Conservation (phyloP, 2,888 invertebrate species). For the Isoperla grammatica region DNA sequence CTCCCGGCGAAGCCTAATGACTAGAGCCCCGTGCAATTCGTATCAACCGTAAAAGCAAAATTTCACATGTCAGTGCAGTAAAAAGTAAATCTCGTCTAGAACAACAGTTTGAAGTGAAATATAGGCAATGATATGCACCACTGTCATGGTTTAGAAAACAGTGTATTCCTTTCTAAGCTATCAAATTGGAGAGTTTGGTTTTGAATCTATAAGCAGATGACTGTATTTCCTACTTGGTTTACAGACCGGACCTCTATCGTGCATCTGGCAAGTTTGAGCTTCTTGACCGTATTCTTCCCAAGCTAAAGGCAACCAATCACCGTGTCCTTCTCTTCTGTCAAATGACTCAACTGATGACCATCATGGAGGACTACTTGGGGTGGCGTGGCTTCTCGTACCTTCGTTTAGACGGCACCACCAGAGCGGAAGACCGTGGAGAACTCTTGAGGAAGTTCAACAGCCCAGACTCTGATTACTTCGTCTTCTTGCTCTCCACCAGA, state of each 20-base stretch:
- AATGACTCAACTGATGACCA: slow-evolving; percentile 60
- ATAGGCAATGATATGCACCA: too few relatives aligned
- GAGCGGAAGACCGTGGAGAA: slow-evolving; percentile 56
- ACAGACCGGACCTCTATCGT: slow-evolving; percentile 50
- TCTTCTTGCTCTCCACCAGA: slow-evolving; percentile 56
- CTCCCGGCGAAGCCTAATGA: too few relatives aligned
- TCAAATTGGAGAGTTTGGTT: too few relatives aligned
- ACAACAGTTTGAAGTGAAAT: too few relatives aligned
- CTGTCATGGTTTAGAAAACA: too few relatives aligned
- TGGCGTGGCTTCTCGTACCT: slow-evolving; percentile 51
- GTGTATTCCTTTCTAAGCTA: too few relatives aligned
- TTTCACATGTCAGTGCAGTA: too few relatives aligned
- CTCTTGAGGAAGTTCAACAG: slow-evolving; percentile 49
- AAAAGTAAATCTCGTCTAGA: too few relatives aligned
- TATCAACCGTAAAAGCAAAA: too few relatives aligned
- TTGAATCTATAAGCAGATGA: not conserved
- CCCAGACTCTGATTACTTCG: slow-evolving; percentile 50
- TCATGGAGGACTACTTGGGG: slow-evolving; percentile 56
- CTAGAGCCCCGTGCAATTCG: too few relatives aligned
- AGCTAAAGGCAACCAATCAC: slow-evolving; percentile 51
- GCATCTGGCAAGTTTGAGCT: slow-evolving; percentile 59
- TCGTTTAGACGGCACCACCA: slow-evolving; percentile 56
- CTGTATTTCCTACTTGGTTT: slow-evolving; percentile 18
- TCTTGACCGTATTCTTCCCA: slow-evolving; percentile 57
- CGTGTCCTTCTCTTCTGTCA: slow-evolving; percentile 58